Evolutionary conservation across 35 echinoderm and acorn worm species (phyloP).

Genomic region (Holothuria glaberrima): DNA sequence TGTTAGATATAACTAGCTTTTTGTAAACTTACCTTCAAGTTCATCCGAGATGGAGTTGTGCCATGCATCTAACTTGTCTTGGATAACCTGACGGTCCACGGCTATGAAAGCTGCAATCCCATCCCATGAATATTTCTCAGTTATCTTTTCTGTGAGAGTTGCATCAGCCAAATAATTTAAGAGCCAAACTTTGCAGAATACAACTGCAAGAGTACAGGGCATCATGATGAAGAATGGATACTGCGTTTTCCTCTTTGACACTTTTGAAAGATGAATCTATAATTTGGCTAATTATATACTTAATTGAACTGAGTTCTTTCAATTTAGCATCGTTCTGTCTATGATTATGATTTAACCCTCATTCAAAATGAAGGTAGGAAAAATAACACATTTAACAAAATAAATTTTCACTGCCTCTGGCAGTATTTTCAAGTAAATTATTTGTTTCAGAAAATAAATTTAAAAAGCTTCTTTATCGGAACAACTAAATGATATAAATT

Average conservation of each 20-base stretch:
- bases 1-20: background rate
- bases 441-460: too few relatives aligned
- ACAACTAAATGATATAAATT: too few relatives aligned
- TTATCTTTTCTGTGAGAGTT: background rate
- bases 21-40: background rate
- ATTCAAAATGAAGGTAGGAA: too few relatives aligned
- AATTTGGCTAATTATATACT: background rate
- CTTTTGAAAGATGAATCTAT: background rate
- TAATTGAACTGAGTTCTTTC: too few relatives aligned
- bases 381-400: too few relatives aligned
- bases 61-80: constrained; percentile 6
- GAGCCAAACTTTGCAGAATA: background rate
- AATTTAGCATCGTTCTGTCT: too few relatives aligned
- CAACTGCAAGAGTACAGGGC: background rate
- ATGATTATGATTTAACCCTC: too few relatives aligned
- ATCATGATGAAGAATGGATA: background rate
- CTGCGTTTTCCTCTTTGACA: background rate
- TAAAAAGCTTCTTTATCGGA: too few relatives aligned
- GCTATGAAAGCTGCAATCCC: background rate
- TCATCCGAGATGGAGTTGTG: background rate
- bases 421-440: too few relatives aligned
- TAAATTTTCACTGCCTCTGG: too few relatives aligned
- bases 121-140: background rate
- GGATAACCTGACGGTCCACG: background rate
- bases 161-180: background rate